Base-by-base conservation (phyloP, 2,113 vertebrate genomes). In the Emydocephalus ijimae region DNA sequence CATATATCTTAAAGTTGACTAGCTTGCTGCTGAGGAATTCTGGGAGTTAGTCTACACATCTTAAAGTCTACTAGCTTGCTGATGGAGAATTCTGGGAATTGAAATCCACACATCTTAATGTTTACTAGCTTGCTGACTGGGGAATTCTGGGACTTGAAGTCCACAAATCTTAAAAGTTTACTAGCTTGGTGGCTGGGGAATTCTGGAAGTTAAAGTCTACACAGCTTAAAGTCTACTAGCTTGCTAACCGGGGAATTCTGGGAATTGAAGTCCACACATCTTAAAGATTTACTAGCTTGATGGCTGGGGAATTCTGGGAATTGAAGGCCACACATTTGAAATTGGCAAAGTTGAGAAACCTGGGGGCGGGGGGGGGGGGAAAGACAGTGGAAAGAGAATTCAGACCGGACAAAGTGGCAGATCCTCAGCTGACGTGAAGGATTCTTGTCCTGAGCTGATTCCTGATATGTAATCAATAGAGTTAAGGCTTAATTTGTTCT, bases 351-450 rank as follows among this genome's bases (percentile, higher is more conserved):
- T 69, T 69, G 61, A 69, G 29, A 69, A 69, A 69, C 1, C 11
- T 69, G 14, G 23, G 3, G 26, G 3, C 43, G 3, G 26, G 11
- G 18, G 34, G 1, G 20, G 39, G 64, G 20, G 8, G 14, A 43
- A 39, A 24, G 45, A 56, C 54, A 56, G 24, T 26, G 23, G 24
- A 1, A 0, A 56, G 43, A 88, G n/a, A 34, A 6, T 8, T 34
- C 91, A 88, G 93, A 97, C 97, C 97, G 96, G 93, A 97, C 93
- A n/a, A 98, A 93, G 91, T 97, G 92, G 85, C 97, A 97, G 92
- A 98, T 97, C 92, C 96, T 95, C 39, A 96, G 88, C 87, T 93
- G 94, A 18, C 95, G 94, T 15, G 92, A 95, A 43, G 90, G 91
- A 39, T 91, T 93, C 0, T 88, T 91, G 14, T 91, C 90, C 50